phyloP scores from a whole-genome alignment of 2,888 invertebrate genomes.

The Spodoptera littoralis region DNA sequence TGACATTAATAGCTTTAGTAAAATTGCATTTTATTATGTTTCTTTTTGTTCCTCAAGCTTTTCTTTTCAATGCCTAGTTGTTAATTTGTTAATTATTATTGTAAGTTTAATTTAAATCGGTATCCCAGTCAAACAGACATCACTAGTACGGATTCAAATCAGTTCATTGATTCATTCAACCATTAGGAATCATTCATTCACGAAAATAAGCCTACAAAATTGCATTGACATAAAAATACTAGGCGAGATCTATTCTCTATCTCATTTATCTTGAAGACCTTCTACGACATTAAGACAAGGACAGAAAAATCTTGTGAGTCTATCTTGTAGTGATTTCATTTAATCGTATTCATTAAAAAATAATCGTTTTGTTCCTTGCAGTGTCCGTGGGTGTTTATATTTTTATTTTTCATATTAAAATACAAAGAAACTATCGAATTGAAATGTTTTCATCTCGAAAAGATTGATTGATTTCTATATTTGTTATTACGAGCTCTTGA shows the following conservation, averaged over 20 bases:
- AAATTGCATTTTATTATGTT: constrained; percentile 1
- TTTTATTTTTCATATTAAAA: constrained; percentile 31
- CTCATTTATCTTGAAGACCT: constrained; percentile 4
- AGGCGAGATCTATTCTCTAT: constrained; percentile 8
- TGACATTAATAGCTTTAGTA: constrained; percentile 3
- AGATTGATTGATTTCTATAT: constrained; percentile 7
- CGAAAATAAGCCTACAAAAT: constrained; percentile 33
- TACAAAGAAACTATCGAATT: not conserved
- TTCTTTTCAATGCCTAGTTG: constrained; percentile 19
- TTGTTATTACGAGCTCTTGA: constrained; percentile 17
- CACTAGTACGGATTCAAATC: constrained; percentile 36
- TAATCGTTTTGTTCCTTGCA: constrained; percentile 16
- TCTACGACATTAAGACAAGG: constrained; percentile 22
- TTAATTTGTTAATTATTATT: not conserved
- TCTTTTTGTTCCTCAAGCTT: constrained; percentile 3
- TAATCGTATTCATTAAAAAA: constrained; percentile 9
- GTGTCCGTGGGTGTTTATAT: constrained; percentile 45
- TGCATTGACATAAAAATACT: constrained; percentile 13
- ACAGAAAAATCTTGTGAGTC: constrained; percentile 15
- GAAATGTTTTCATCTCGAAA: constrained; percentile 21
- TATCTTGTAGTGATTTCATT: constrained; percentile 13
- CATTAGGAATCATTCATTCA: constrained; percentile 37
- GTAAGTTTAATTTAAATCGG: no score
- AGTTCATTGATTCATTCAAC: constrained; percentile 28
- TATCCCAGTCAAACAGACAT: constrained; percentile 6